Base-by-base conservation (phyloP, 2,888 invertebrate species). In the Neoitamus cyanurus region DNA sequence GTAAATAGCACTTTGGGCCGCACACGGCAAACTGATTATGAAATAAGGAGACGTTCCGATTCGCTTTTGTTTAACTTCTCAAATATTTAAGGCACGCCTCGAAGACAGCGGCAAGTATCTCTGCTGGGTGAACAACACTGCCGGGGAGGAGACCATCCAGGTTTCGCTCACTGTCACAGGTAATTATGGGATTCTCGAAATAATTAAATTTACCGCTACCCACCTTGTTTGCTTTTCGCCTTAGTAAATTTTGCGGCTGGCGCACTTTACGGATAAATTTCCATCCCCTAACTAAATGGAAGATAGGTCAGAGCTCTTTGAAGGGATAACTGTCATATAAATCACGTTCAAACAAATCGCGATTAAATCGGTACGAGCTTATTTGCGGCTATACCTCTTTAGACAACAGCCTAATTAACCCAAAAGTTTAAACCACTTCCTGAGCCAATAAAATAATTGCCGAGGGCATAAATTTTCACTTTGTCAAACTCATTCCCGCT, bases 121-220 rank as follows among this genome's bases (percentile, higher is more conserved):
- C 84, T 98, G 98, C 92, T 96, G 95, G 93, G 96, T 97, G 84
- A 97, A 97, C 92, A 98, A 98, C 90, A 95, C 96, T 6, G 95
- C 96, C 1, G 98, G 97, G 31, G 95, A 95, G 88, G 96, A 96
- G 89, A 95, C 95, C 68, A 94, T 95, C 72, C 94, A 95, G 89
- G 95, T 96, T 88, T 94, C 95, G 20, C 92, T 97, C 86, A 94
- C 94, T 87, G 95, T 97, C 86, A 96, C 95, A 90, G 95, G 96
- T 95, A 90, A 82, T 36, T 69, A 37, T 69, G 11, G 48, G 78
- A 58, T 80, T 58, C 58, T 42, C n/a, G 20, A 75, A 75, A 75
- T 42, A 42, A 75, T 34, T 73, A 73, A 73, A 73, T 9, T 20
- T 15, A 73, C 36, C 73, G 20, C 73, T 48, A 58, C 58, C 58